Evolutionary conservation across 2,888 invertebrate species (phyloP).

Genomic region (Polydrusus pterygomalis): DNA sequence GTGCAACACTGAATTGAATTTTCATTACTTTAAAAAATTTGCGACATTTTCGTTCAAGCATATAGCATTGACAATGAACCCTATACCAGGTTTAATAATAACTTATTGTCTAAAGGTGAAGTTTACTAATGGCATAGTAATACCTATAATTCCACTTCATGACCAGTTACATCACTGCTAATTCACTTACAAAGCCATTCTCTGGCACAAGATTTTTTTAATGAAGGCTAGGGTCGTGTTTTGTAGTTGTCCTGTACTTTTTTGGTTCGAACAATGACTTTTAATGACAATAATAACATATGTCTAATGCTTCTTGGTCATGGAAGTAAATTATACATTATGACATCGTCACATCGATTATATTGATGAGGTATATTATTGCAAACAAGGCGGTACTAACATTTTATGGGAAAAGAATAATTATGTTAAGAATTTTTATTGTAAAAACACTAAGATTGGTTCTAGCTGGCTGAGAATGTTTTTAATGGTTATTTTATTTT

Average conservation of each 20-base stretch:
- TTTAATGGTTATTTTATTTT: no score
- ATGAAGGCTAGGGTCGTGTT: slow-evolving; percentile 30
- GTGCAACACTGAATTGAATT: neutral
- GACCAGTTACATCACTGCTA: slow-evolving; percentile 35
- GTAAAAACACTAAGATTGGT: no score
- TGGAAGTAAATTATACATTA: slow-evolving; percentile 1
- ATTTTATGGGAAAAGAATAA: no score
- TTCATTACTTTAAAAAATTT: neutral
- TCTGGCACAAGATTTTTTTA: slow-evolving; percentile 29
- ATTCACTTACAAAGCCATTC: slow-evolving; percentile 30
- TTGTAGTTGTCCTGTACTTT: slow-evolving; percentile 1
- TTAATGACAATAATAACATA: neutral
- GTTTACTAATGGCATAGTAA: slow-evolving; percentile 40
- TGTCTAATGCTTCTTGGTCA: neutral
- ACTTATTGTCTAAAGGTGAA: slow-evolving; percentile 43
- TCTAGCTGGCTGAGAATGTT: no score
- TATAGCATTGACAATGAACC: slow-evolving; percentile 35
- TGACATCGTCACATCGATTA: neutral
- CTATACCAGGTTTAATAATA: slow-evolving; percentile 33
- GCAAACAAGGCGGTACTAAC: no score
- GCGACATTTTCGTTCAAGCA: slow-evolving; percentile 10
- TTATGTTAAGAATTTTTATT: no score
- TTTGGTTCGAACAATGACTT: neutral
- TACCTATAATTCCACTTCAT: slow-evolving; percentile 40
- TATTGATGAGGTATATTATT: neutral